These are phyloP conservation scores for Ceyx cyanopectus DNA, from an alignment of 2,113 vertebrate genomes.

Conservation along the genomic window DNA sequence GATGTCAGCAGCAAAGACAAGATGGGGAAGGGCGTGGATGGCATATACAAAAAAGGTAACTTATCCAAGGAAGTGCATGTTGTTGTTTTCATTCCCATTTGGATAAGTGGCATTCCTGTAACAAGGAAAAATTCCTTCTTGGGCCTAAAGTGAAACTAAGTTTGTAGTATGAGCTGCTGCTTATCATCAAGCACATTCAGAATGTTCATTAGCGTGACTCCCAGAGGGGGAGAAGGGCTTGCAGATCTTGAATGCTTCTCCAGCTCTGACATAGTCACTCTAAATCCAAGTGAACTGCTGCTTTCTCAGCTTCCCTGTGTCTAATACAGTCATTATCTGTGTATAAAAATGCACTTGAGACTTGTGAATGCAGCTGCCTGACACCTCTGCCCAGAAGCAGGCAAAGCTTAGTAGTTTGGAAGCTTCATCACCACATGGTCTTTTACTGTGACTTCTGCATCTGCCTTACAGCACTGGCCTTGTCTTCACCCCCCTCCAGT, in stretches of 20 bases:
- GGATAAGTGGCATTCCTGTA: not conserved
- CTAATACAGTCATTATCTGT: not conserved
- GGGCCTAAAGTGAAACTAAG: not conserved
- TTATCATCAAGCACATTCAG: not conserved
- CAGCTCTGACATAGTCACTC: not conserved
- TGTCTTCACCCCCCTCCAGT: not conserved
- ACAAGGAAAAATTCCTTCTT: not conserved
- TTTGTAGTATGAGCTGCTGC: not conserved
- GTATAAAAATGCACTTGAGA: not conserved
- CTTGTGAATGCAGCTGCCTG: not conserved
- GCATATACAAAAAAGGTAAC: conserved; percentile 95
- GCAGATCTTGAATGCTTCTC: not conserved
- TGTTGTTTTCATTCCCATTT: not conserved
- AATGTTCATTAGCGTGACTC: not conserved
- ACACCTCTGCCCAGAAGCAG: not conserved
- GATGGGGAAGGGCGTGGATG: conserved; percentile 96
- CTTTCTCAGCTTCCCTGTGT: not conserved
- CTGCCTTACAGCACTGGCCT: not conserved
- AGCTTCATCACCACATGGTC: not conserved
- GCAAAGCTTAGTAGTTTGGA: not conserved
- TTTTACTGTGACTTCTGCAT: not conserved
- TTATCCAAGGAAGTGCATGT: not conserved
- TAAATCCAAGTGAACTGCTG: not conserved
- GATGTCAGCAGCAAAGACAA: conserved; percentile 97
- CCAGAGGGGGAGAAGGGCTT: not conserved